These are phyloP conservation scores for Stomatorhinus ivindoensis DNA, from an alignment of 2,113 vertebrate species.

Conservation along the genomic window DNA sequence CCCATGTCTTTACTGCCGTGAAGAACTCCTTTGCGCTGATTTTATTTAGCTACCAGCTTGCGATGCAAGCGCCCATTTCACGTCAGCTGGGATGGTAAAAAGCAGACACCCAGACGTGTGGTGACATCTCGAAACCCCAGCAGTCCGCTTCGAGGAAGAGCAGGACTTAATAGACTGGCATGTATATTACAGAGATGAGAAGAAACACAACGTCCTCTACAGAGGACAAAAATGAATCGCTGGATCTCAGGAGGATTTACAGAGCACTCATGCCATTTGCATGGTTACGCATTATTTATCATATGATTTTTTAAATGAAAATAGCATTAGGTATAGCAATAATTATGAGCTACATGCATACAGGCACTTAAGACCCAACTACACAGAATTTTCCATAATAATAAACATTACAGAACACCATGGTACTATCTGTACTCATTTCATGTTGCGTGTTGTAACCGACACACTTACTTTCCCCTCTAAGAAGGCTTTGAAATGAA, in stretches of 20 bases:
- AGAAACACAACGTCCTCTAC: background rate
- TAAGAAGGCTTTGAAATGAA: background rate
- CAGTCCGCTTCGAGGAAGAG: background rate
- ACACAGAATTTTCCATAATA: background rate
- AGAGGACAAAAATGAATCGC: background rate
- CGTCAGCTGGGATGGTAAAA: background rate
- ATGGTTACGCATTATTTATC: background rate
- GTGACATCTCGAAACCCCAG: background rate
- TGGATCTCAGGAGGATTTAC: background rate
- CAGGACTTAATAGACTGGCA: background rate
- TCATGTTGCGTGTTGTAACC: background rate
- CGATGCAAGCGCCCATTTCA: background rate
- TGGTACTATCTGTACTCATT: background rate
- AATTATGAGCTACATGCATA: background rate
- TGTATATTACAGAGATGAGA: background rate
- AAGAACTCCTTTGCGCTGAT: background rate
- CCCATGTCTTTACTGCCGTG: background rate
- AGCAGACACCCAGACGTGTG: background rate
- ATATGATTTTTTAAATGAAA: background rate
- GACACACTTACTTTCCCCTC: background rate
- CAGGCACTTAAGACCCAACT: background rate
- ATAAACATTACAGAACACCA: background rate
- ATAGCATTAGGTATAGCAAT: background rate
- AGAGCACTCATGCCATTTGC: background rate
- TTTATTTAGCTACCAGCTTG: background rate